Conservation (phyloP, 2,797 vertebrate genomes). For the Clarias pachynema region DNA sequence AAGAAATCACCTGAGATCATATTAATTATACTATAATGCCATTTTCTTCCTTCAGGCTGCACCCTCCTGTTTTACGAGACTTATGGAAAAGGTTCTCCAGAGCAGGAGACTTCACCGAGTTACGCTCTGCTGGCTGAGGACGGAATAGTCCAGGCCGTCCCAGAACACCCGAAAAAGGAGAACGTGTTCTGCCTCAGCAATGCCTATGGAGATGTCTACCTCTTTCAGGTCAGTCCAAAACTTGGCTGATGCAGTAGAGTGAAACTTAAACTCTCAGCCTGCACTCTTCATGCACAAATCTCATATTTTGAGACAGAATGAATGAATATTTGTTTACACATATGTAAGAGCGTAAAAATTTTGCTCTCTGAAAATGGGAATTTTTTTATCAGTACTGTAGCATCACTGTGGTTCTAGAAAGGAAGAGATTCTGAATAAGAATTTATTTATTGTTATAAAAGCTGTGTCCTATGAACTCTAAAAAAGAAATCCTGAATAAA, state of each 20-base stretch:
- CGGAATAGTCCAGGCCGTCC: constrained; percentile 88
- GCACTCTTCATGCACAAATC: neutral
- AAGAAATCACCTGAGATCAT: neutral
- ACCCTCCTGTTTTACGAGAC: constrained; percentile 89
- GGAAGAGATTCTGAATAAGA: neutral
- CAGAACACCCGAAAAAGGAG: constrained; percentile 91
- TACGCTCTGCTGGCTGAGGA: constrained; percentile 85
- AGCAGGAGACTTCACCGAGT: constrained; percentile 77
- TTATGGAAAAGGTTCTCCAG: constrained; percentile 77
- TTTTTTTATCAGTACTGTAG: no score
- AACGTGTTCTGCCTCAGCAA: constrained; percentile 95
- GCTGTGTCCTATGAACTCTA: neutral
- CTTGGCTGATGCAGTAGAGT: neutral
- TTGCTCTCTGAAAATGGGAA: neutral
- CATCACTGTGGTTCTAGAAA: neutral
- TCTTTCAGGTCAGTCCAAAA: constrained; percentile 82
- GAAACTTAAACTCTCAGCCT: neutral
- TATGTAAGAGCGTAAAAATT: neutral
- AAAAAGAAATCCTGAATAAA: no score
- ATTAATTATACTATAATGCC: neutral
- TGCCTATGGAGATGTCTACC: constrained; percentile 87
- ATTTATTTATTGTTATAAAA: neutral
- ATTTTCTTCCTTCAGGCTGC: constrained; percentile 74
- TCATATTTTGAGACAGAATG: neutral
- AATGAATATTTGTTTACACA: neutral